phyloP scores from a whole-genome alignment of 2,113 vertebrate genomes.

The Pseudorhombus dupliciocellatus region DNA sequence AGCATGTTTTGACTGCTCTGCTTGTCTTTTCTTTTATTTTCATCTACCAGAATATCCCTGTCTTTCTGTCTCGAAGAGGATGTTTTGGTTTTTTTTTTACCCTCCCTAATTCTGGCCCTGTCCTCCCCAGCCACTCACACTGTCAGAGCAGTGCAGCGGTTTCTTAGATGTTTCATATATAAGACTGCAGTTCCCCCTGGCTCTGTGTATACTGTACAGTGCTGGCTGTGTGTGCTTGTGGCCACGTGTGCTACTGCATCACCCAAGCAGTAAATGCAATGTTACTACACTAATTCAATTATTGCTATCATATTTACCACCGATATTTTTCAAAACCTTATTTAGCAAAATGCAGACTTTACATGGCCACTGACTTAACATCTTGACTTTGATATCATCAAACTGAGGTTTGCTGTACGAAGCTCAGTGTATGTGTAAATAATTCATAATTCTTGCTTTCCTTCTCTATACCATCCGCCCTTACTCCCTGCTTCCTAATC shows the following conservation, averaged over 20 bases:
- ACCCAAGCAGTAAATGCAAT: background rate
- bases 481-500: background rate
- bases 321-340: background rate
- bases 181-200: constrained; percentile 63
- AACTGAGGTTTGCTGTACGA: background rate
- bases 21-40: background rate
- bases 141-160: constrained; percentile 36
- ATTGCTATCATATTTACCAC: too few species aligned
- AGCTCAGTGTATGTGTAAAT: too few species aligned
- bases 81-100: background rate
- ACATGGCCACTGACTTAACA: background rate
- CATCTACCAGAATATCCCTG: background rate
- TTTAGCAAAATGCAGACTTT: background rate
- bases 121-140: constrained; percentile 25
- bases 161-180: constrained; percentile 55
- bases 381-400: background rate
- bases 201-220: constrained; percentile 28
- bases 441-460: too few species aligned
- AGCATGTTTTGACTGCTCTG: constrained; percentile 7
- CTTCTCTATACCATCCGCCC: too few species aligned
- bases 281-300: background rate
- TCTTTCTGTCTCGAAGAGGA: background rate
- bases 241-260: background rate
- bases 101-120: constrained; percentile 18
- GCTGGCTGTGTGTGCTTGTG: constrained; percentile 3